Evolutionary conservation across 1,140 invertebrate species (phyloP).

Genomic region (Theocolax elegans): DNA sequence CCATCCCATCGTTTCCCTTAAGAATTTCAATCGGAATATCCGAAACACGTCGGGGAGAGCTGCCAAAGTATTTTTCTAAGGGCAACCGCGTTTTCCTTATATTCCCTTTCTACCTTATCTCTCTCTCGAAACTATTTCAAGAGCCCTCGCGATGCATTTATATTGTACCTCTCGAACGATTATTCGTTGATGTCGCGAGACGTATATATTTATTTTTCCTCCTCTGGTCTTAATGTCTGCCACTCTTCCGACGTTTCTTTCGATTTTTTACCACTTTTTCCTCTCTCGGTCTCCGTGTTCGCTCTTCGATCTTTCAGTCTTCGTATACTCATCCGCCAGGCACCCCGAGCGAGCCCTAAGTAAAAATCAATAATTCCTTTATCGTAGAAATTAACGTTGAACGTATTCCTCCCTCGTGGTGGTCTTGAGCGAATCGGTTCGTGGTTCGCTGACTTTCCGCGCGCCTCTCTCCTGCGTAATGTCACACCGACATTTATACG

Average conservation of each 20-base stretch:
- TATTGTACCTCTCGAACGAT: neutral
- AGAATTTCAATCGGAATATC: constrained; percentile 14
- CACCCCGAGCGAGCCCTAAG: constrained; percentile 60
- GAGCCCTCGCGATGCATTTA: neutral
- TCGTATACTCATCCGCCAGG: no score
- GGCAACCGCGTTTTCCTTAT: neutral
- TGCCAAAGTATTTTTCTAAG: constrained; percentile 2
- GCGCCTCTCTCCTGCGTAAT: neutral
- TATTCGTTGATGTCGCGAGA: constrained; percentile 14
- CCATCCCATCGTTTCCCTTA: neutral
- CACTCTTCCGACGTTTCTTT: constrained; percentile 35
- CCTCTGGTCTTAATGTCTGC: constrained; percentile 14
- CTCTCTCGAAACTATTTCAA: constrained; percentile 29
- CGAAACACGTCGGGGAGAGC: neutral
- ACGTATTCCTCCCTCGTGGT: constrained; percentile 61
- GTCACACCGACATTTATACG: no score
- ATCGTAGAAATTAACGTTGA: constrained; percentile 66
- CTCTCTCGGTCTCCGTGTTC: constrained; percentile 36
- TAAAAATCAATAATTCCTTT: constrained; percentile 68
- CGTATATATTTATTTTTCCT: constrained; percentile 9
- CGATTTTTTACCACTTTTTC: constrained; percentile 32
- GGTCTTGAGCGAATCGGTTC: neutral
- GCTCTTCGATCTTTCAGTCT: constrained; percentile 39
- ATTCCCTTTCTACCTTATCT: neutral
- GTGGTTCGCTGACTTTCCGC: neutral